Evolutionary conservation across 2,888 invertebrate species (phyloP), one percentile per base, ranked within the genome.

Genomic region (Mythimna vitellina): DNA sequence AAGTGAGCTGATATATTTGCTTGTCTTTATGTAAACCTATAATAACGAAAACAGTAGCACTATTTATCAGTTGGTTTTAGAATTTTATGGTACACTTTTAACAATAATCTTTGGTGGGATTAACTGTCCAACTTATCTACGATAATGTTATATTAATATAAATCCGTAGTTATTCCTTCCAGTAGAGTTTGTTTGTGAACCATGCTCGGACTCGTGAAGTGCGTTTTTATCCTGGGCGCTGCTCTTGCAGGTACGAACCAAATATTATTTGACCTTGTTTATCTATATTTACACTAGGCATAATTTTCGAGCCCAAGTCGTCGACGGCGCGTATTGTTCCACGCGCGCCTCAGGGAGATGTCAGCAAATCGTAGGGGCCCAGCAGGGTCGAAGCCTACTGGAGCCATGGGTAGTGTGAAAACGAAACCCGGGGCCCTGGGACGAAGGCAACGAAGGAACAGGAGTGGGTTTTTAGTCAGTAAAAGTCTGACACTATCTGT

Each of bases 81-180:
- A 81, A 64, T 85, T 91, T 91, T 89, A 90, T 86, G 70, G 78
- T 72, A 68, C 60, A 67, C 75, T 63, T 82, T 82, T 76, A 67
- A 56, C 42, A 70, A 35, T 82, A 85, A 86, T 84, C 87, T 80
- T 73, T 25, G 38, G 22, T 20, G 69, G 81, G 86, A 88, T 89
- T 88, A 88, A 74, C 64, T 42, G 61, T 84, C 78, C 75, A 64
- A 22, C 46, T 89, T 85, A 89, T 88, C 87, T 65, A 75, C 73
- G 92, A 93, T 94, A 93, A 92, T 81, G 7, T 83, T 71, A 22
- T 81, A 69, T 88, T 89, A 84, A 89, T 93, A 94, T 91, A 94
- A 81, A 87, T 81, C 64, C 42, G 73, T 65, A 69, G 69, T 75
- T 71, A 49, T 68, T 76, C 75, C 46, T 67, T 76, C 75, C 46